Evolutionary conservation across 2,888 invertebrate genomes (phyloP).

Genomic region (Synergus japonicus): DNA sequence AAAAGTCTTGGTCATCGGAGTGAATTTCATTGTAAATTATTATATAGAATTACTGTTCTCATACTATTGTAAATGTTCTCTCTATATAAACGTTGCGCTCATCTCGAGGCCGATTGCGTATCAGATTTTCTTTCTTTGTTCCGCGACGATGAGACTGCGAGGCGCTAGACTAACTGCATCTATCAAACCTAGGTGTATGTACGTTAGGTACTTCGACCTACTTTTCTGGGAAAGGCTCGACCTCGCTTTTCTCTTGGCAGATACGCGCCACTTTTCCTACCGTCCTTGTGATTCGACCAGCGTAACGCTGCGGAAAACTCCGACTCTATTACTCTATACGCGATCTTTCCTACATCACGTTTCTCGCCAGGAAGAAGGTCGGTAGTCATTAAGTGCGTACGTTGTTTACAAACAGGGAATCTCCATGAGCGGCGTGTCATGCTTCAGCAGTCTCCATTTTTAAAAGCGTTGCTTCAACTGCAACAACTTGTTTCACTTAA

Average conservation of each 20-base stretch:
- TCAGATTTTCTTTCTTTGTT: slow-evolving; percentile 36
- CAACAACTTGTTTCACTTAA: not conserved
- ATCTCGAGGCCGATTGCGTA: slow-evolving; percentile 33
- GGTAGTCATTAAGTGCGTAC: slow-evolving; percentile 1
- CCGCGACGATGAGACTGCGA: slow-evolving; percentile 35
- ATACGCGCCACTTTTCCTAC: slow-evolving; percentile 70
- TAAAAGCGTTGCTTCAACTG: not conserved
- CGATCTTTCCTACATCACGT: slow-evolving; percentile 43
- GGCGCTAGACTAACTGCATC: slow-evolving; percentile 35
- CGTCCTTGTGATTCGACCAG: slow-evolving; percentile 52
- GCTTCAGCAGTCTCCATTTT: not conserved
- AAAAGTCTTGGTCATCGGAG: not conserved
- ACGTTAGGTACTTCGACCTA: slow-evolving; percentile 60
- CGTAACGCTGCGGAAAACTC: slow-evolving; percentile 55
- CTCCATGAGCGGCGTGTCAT: not conserved
- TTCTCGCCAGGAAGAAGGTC: slow-evolving; percentile 39
- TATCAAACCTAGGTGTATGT: slow-evolving; percentile 20
- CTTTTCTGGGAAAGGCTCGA: slow-evolving; percentile 71
- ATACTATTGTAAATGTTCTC: not conserved
- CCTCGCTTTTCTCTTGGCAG: slow-evolving; percentile 69
- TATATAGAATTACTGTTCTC: not conserved
- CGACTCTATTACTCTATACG: not conserved
- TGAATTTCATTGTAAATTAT: not conserved
- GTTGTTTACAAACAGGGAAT: slow-evolving; percentile 27
- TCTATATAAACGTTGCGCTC: slow-evolving; percentile 1